A percentile compares a stretch with the other conserved stretches of the same genome.
Evolutionary conservation across 2,888 invertebrate species (phyloP).

Genomic region (Phaedon cochleariae): DNA sequence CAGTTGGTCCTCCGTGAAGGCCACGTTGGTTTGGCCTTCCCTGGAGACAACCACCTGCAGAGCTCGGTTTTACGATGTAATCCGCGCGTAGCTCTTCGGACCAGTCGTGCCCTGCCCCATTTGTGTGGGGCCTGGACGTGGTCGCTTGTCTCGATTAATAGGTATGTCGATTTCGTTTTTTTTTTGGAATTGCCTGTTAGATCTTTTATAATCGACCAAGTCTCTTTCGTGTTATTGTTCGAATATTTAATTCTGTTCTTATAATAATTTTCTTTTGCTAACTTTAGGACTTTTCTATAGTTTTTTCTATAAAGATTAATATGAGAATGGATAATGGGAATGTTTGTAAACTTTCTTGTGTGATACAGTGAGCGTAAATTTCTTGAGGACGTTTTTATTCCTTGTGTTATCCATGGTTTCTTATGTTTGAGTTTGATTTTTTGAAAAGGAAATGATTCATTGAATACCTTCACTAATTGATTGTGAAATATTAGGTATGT

Average conservation of each 20-base stretch:
- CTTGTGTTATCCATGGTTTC: constrained; percentile 15
- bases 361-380: background rate
- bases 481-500: background rate
- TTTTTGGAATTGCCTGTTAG: background rate
- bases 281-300: background rate
- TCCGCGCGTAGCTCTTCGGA: too few relatives aligned
- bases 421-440: constrained; percentile 6
- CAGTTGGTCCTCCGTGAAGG: too few relatives aligned
- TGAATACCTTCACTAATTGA: background rate
- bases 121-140: too few relatives aligned
- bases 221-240: constrained; percentile 2
- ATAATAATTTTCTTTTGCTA: background rate
- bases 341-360: constrained; percentile 1
- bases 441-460: background rate
- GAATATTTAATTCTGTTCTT: background rate
- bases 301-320: background rate
- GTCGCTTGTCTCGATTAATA: background rate
- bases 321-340: background rate
- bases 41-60: too few relatives aligned
- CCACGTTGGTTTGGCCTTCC: too few relatives aligned
- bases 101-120: too few relatives aligned
- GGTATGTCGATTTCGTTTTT: background rate
- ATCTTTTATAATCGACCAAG: constrained; percentile 9
- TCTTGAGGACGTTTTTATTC: constrained; percentile 14
- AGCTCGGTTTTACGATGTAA: too few relatives aligned